Conservation (phyloP, 2,888 invertebrate genomes). For the Parthenolecanium corni region DNA sequence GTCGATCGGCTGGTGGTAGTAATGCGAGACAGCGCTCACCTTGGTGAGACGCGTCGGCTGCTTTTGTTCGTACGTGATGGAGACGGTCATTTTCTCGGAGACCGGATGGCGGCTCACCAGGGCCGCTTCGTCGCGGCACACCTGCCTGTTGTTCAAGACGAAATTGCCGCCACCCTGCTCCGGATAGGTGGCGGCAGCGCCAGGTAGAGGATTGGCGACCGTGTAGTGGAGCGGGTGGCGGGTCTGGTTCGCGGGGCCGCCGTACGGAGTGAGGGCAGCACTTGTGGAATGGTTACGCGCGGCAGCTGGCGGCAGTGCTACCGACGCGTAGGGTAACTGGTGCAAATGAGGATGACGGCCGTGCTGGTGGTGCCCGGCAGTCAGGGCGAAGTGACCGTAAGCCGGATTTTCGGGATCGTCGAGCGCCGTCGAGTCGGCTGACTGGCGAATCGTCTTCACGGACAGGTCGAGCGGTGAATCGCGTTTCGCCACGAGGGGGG, state of each 20-base stretch:
- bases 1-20: conserved; percentile 4
- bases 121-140: background rate
- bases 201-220: background rate
- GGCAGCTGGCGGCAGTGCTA: background rate
- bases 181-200: background rate
- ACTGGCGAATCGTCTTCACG: conserved; percentile 76
- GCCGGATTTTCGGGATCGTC: conserved; percentile 32
- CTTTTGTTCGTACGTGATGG: conserved; percentile 16
- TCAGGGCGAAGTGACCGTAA: conserved; percentile 29
- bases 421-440: conserved; percentile 66
- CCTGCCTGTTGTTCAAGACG: background rate
- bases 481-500: conserved; percentile 41
- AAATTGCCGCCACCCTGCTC: background rate
- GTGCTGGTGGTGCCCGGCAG: conserved; percentile 34
- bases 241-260: background rate
- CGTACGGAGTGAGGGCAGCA: conserved; percentile 20
- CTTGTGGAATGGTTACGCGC: conserved; percentile 5
- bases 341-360: conserved; percentile 6
- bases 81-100: conserved; percentile 18
- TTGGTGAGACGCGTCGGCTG: conserved; percentile 5
- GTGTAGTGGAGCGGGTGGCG: background rate
- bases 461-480: conserved; percentile 78
- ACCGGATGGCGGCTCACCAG: background rate
- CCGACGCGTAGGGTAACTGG: conserved; percentile 19
- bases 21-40: conserved; percentile 15